Evolutionary conservation across 2,113 vertebrate species (phyloP), one percentile per base, ranked within the genome.

Genomic region (Shinisaurus crocodilurus): DNA sequence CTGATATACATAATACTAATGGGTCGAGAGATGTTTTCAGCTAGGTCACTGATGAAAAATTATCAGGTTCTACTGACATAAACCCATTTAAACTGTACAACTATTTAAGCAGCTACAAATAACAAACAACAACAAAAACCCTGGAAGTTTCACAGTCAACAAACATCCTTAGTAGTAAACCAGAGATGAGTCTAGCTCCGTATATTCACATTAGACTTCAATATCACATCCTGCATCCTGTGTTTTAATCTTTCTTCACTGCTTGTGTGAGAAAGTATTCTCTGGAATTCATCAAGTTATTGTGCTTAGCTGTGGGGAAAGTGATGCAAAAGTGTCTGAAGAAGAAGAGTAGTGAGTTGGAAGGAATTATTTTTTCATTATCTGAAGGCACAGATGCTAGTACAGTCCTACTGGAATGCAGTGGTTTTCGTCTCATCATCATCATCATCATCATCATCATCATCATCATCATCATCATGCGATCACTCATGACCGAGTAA

Each of bases 361-460:
- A 89, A 90, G 29, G 67, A 63, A 89, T 25, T 0, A 74, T 70
- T 91, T 95, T 84, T 12, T 43, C 8, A 57, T 20, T 79, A 43
- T 18, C 40, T 90, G 76, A 89, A 94, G 93, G 92, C 92, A 82
- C 76, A 89, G 86, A 74, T 89, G 83, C 69, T 34, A 6, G 88
- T 90, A 91, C 65, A 88, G 91, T 93, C 69, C 92, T 37, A 91
- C 12, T 32, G 86, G 50, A 5, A 67, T 9, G 82, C 90, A 18
- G 48, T 81, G 1, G 84, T 77, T 25, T n/a, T n/a, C n/a, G n/a
- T n/a, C n/a, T n/a, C n/a, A n/a, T n/a, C n/a, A n/a, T n/a, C n/a
- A n/a, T n/a, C n/a, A n/a, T n/a, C n/a, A n/a, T n/a, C n/a, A n/a
- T n/a, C n/a, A n/a, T n/a, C n/a, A n/a, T n/a, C n/a, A n/a, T n/a